Evolutionary conservation across 2,888 invertebrate species (phyloP), one percentile per base, ranked within the genome.

Genomic region (Xanthia icteritia): DNA sequence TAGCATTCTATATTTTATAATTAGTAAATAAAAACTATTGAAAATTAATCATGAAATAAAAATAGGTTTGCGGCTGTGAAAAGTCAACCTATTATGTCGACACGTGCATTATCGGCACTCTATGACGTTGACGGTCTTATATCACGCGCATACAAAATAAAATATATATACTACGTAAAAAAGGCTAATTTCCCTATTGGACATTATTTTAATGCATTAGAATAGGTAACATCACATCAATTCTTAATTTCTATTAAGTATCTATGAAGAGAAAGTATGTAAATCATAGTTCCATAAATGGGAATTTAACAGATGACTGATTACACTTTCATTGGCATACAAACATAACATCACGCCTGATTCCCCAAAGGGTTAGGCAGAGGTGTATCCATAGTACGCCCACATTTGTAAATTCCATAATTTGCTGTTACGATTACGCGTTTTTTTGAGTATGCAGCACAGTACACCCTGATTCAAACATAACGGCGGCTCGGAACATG

Each of bases 281-380:
- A 39, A 76, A 51, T 58, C 11, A 31, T 8, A 56, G 4, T 54
- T 17, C 31, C 63, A 9, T 77, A 67, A 27, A 66, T 36, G 31
- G 20, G 31, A 23, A 31, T 77, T 63, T 17, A 39, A 77, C 17
- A 64, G 45, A 63, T 56, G 15, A 68, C 15, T 58, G 63, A 68
- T 31, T 31, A 9, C 17, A 15, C 15, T 68, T 48, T 77, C 27
- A 27, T 39, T 66, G 11, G 17, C 31, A n/a, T 73, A 17, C 15
- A 15, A 15, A 48, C 48, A 48, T 48, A 48, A 45, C 45, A 45
- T 45, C 15, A 45, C 4, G 15, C 45, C 31, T 31, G 31, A 31
- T 31, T 31, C 2, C 31, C 31, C 31, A 31, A 31, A n/a, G n/a
- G n/a, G n/a, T n/a, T n/a, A n/a, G n/a, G n/a, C n/a, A n/a, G n/a